Evolutionary conservation across 2,888 invertebrate genomes (phyloP), one percentile per base, ranked within the genome.

Genomic region (Crematogaster levior): DNA sequence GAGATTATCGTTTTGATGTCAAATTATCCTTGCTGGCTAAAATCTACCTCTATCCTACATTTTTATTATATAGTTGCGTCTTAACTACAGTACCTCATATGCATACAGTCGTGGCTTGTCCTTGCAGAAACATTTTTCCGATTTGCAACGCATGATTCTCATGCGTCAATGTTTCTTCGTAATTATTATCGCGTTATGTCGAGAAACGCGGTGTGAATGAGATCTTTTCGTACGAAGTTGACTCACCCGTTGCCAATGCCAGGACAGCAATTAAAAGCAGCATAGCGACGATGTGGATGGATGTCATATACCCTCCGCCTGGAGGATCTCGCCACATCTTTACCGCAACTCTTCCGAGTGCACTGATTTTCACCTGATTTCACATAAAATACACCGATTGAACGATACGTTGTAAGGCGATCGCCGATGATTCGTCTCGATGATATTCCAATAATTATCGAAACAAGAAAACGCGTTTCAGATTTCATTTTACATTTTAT

Each of bases 321-420:
- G 93, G 94, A 91, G 93, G 90, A 86, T 91, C 92, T 81, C 92
- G 92, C 92, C 93, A 91, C 94, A 94, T 94, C 89, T 89, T 93
- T 90, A 83, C 89, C 79, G 81, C 75, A 43, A 48, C 82, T 86
- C 84, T 83, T 82, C 85, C 74, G 82, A 75, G 84, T 80, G 79
- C 89, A 90, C 90, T 90, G 89, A 90, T 89, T 84, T 85, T 88
- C 89, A 82, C 90, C 90, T 90, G 84, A 84, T 84, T 53, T 72
- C 85, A 84, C 89, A 89, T 65, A 90, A 86, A 87, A 74, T 84
- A 86, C 89, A 79, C 65, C 58, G 56, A 81, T 65, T 89, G 83
- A 85, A 77, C 84, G 40, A 40, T 34, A 40, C 48, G 37, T 18
- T 4, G 24, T 30, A 24, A 56, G 18, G 24, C 72, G 24, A 70